These are phyloP conservation scores for Trichechus manatus DNA, from an alignment of 2,113 vertebrate genomes.

Conservation along the genomic window DNA sequence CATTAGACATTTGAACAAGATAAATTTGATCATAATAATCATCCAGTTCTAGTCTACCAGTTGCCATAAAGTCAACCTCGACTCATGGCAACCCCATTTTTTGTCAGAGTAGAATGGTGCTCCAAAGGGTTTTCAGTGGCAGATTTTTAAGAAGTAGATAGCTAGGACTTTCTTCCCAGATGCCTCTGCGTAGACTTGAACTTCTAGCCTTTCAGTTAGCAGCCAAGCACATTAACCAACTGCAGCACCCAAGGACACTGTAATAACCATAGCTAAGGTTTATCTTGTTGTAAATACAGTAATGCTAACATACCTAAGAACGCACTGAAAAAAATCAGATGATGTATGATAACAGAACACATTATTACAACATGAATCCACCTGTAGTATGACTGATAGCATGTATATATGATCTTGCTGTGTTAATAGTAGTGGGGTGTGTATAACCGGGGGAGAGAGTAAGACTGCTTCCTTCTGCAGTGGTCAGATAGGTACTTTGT, in stretches of 20 bases:
- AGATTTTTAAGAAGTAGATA: neutral
- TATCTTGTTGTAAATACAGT: neutral
- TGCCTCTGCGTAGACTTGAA: neutral
- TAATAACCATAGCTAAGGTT: neutral
- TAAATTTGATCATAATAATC: neutral
- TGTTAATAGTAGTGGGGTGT: neutral
- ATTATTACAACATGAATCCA: neutral
- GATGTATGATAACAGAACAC: neutral
- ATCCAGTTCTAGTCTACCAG: neutral
- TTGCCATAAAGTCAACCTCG: neutral
- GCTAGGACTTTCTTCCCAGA: neutral
- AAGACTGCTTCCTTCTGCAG: neutral
- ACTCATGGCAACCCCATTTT: neutral
- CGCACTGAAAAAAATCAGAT: neutral
- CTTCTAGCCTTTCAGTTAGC: neutral
- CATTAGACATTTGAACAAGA: conserved; percentile 2
- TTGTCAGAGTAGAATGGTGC: neutral
- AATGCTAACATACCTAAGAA: neutral
- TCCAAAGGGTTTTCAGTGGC: neutral
- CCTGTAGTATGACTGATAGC: neutral
- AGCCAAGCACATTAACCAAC: neutral
- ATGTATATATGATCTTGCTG: neutral
- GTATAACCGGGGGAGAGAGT: no score
- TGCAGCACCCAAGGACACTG: no score
- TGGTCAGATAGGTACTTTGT: neutral